phyloP scores from a whole-genome alignment of 1,140 invertebrate genomes.

The Listronotus bonariensis region DNA sequence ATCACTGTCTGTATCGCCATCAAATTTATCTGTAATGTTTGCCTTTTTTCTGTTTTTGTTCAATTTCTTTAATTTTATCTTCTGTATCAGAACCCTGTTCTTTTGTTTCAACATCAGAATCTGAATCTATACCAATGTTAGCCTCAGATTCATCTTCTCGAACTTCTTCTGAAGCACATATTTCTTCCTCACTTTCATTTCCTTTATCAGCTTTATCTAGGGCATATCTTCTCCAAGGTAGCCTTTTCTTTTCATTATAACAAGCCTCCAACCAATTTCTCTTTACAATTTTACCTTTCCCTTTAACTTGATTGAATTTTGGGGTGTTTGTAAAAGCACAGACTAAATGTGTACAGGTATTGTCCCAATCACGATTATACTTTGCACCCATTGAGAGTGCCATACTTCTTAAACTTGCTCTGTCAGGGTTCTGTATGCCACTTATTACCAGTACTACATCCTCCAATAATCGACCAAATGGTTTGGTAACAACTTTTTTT shows the following conservation, averaged over 20 bases:
- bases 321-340: conserved; percentile 90
- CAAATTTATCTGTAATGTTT: conserved; percentile 19
- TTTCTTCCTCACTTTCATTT: conserved; percentile 62
- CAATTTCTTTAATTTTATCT: conserved; percentile 60
- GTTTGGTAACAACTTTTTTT: conserved; percentile 50
- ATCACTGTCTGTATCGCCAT: conserved; percentile 37
- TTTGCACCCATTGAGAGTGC: conserved; percentile 79
- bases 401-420: conserved; percentile 68
- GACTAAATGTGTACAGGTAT: conserved; percentile 78
- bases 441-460: conserved; percentile 80
- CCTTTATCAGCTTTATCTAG: conserved; percentile 59
- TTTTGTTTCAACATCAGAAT: conserved; percentile 36
- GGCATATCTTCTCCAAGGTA: conserved; percentile 75
- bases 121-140: conserved; percentile 5
- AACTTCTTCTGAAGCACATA: conserved; percentile 52
- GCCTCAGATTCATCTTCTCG: background rate
- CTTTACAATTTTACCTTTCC: conserved; percentile 71
- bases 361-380: conserved; percentile 77
- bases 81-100: conserved; percentile 58
- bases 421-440: conserved; percentile 83
- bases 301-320: conserved; percentile 77
- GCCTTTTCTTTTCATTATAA: conserved; percentile 63
- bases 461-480: conserved; percentile 65
- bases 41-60: conserved; percentile 14
- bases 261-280: conserved; percentile 79